Conservation (phyloP, 2,113 vertebrate species). For the Rattus rattus region DNA sequence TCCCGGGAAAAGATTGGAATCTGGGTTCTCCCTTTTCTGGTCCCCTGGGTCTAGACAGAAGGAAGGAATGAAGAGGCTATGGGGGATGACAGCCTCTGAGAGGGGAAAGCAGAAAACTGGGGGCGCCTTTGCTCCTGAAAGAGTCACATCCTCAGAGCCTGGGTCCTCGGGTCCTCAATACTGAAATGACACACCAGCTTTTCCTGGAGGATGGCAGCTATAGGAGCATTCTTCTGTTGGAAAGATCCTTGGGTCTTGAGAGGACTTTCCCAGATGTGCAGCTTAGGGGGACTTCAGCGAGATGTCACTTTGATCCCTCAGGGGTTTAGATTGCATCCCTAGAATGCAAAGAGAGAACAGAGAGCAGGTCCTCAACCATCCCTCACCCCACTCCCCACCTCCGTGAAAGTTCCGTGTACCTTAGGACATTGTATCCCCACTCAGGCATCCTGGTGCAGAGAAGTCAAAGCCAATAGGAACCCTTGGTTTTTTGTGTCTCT, state of each 20-base stretch:
- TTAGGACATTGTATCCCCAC: slow-evolving; percentile 44
- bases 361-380: not conserved
- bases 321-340: not conserved
- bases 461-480: slow-evolving; percentile 52
- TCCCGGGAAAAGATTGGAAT: not conserved
- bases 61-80: not conserved
- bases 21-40: not conserved
- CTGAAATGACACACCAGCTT: no score
- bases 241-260: slow-evolving; percentile 67
- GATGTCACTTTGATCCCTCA: slow-evolving; percentile 55
- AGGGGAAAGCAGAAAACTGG: not conserved
- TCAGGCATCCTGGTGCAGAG: slow-evolving; percentile 38
- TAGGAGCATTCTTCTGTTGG: slow-evolving; percentile 63
- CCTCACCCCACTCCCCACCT: no score
- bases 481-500: slow-evolving; percentile 8
- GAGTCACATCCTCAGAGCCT: not conserved
- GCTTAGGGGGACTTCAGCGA: slow-evolving; percentile 21
- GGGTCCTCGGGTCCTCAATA: not conserved
- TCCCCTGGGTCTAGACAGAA: not conserved
- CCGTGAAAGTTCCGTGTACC: not conserved
- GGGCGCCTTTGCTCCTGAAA: not conserved
- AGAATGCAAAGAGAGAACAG: not conserved
- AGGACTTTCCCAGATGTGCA: slow-evolving; percentile 37
- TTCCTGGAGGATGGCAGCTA: slow-evolving; percentile 69
- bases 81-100: accelerated